phyloP scores from a whole-genome alignment of 30 jellyfish, hydroid and myxozoan species.

The Calvadosia cruxmelitensis region DNA sequence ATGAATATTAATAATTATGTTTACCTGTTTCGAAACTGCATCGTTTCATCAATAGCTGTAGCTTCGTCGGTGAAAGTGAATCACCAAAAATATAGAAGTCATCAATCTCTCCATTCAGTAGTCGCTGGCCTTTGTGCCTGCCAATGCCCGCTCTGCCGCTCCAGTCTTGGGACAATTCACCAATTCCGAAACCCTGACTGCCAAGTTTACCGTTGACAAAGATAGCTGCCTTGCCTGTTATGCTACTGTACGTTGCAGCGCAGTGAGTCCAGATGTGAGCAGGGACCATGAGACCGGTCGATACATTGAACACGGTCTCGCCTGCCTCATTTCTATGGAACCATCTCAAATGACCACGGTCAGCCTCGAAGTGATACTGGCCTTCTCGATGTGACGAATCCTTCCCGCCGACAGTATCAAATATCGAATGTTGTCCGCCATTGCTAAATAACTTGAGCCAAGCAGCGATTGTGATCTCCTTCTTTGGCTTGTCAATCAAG shows the following conservation, averaged over 20 bases:
- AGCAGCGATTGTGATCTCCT: slow-evolving; percentile 71
- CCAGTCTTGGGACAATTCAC: slow-evolving; percentile 90
- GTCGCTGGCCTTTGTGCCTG: slow-evolving; percentile 54
- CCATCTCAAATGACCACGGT: slow-evolving; percentile 94
- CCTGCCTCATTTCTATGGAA: slow-evolving; percentile 87
- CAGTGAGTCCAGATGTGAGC: slow-evolving; percentile 99
- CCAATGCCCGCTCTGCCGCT: slow-evolving; percentile 94
- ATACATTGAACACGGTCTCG: slow-evolving; percentile 51
- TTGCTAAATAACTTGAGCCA: slow-evolving; percentile 91
- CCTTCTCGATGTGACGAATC: slow-evolving; percentile 72
- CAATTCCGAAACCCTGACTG: slow-evolving; percentile 81
- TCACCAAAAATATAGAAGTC: slow-evolving; percentile 72
- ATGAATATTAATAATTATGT: no score
- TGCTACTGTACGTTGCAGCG: slow-evolving; percentile 80
- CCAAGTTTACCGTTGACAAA: slow-evolving; percentile 90
- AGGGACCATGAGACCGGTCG: slow-evolving; percentile 91
- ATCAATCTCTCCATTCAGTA: slow-evolving; percentile 89
- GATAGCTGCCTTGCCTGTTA: slow-evolving; percentile 66
- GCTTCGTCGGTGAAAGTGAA: slow-evolving; percentile 76
- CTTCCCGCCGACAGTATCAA: slow-evolving; percentile 92
- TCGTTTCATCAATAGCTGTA: slow-evolving; percentile 71
- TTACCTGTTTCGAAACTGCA: slow-evolving; percentile 93
- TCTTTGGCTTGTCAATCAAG: slow-evolving; percentile 75
- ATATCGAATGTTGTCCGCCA: slow-evolving; percentile 97
- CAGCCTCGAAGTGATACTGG: slow-evolving; percentile 86